Percentiles rank a stretch among this genome's conserved stretches.
phyloP scores from a whole-genome alignment of 1,140 invertebrate genomes.

The Caenorhabditis latens region DNA sequence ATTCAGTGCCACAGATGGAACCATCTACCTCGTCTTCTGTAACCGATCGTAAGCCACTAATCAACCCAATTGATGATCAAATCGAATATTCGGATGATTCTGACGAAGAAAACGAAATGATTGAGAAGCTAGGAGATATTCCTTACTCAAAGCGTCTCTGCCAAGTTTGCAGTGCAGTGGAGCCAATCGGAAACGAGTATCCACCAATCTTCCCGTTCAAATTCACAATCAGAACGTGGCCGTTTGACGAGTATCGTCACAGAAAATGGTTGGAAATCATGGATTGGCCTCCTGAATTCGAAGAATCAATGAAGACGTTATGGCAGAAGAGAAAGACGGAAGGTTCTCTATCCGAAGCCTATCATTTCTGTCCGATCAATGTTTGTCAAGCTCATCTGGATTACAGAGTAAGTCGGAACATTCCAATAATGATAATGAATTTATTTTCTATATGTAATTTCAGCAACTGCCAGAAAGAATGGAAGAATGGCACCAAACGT shows the following conservation, averaged over 20 bases:
- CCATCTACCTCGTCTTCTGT: not conserved
- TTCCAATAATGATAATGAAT: not conserved
- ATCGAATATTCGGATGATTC: constrained; percentile 51
- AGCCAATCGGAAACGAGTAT: constrained; percentile 14
- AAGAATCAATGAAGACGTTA: constrained; percentile 43
- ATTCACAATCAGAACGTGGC: constrained; percentile 48
- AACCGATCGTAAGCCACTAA: not conserved
- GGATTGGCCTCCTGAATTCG: constrained; percentile 40
- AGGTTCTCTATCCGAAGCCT: not conserved
- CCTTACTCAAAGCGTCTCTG: constrained; percentile 25
- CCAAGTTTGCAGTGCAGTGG: constrained; percentile 34
- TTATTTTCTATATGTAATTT: not conserved
- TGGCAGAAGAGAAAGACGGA: constrained; percentile 45
- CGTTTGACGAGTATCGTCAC: constrained; percentile 51
- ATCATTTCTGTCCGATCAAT: constrained; percentile 50
- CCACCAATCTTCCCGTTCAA: constrained; percentile 1
- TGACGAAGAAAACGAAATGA: constrained; percentile 48
- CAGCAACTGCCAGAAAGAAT: constrained; percentile 37
- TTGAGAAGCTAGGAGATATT: constrained; percentile 33
- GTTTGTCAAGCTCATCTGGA: constrained; percentile 56
- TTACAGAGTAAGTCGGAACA: not conserved
- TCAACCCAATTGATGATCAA: not conserved
- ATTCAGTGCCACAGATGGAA: not conserved
- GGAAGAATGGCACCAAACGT: constrained; percentile 56
- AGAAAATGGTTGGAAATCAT: constrained; percentile 58